Conservation (phyloP, 2,113 vertebrate genomes). For the Catharus fuscescens region DNA sequence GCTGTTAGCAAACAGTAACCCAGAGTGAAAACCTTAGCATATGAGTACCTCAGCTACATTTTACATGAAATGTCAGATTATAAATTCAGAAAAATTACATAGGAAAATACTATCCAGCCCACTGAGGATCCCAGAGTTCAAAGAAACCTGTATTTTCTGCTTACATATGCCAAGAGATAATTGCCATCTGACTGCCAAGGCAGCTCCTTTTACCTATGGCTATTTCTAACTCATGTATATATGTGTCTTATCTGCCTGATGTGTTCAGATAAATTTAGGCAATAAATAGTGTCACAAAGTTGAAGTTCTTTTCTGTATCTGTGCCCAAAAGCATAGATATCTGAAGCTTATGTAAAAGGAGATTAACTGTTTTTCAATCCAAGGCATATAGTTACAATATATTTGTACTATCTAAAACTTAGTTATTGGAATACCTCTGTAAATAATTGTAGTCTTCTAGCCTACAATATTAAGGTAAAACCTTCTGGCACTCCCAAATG, state of each 20-base stretch:
- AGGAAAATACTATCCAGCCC: background rate
- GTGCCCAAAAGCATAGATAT: background rate
- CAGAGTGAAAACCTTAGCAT: background rate
- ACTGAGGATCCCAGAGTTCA: background rate
- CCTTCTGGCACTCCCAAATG: background rate
- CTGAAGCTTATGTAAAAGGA: background rate
- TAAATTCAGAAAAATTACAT: background rate
- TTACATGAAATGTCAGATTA: background rate
- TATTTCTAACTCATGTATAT: background rate
- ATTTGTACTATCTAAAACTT: background rate
- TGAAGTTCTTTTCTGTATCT: background rate
- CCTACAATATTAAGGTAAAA: background rate
- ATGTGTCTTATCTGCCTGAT: background rate
- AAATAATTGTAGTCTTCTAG: background rate
- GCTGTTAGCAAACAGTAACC: constrained; percentile 21
- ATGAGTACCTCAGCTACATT: background rate
- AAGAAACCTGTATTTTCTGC: background rate
- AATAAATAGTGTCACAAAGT: background rate
- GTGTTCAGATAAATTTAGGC: background rate
- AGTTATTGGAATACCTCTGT: background rate
- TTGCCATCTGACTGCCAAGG: background rate
- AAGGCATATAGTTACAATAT: background rate
- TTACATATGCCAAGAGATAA: background rate
- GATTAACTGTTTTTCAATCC: background rate
- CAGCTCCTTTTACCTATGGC: background rate